Conservation (phyloP, 2,888 invertebrate species). For the Eulithis prunata region DNA sequence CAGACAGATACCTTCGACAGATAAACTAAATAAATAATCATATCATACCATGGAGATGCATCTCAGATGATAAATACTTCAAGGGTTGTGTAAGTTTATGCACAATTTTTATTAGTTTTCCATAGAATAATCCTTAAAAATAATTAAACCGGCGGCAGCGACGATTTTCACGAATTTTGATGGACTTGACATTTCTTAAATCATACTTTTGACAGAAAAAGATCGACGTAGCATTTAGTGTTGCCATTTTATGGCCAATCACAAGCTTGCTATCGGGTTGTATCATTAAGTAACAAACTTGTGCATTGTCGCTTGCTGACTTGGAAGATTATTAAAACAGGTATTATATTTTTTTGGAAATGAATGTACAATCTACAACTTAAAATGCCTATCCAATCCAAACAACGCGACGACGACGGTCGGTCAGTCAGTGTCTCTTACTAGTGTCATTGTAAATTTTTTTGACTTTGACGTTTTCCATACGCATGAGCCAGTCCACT, state of each 20-base stretch:
- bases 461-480: slow-evolving; percentile 11
- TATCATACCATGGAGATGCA: slow-evolving; percentile 63
- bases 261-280: too few relatives aligned
- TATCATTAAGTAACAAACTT: too few relatives aligned
- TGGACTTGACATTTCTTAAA: too few relatives aligned
- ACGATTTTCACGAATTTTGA: too few relatives aligned
- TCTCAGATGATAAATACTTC: slow-evolving; percentile 45
- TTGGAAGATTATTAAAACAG: too few relatives aligned
- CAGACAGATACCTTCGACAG: background rate
- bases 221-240: slow-evolving; percentile 62
- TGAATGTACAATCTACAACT: too few relatives aligned
- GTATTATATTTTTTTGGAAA: too few relatives aligned
- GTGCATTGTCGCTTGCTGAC: too few relatives aligned
- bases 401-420: too few relatives aligned
- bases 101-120: background rate
- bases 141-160: slow-evolving; percentile 17
- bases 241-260: background rate
- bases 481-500: slow-evolving; percentile 17
- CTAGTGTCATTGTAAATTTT: too few relatives aligned
- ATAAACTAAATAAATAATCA: background rate
- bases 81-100: slow-evolving; percentile 37
- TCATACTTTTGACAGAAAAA: slow-evolving; percentile 60
- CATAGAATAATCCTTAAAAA: background rate
- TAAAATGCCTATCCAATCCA: too few relatives aligned
- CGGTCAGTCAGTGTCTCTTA: too few relatives aligned